A percentile compares a stretch with the other conserved stretches of the same genome.
Evolutionary conservation across 2,797 vertebrate genomes (phyloP).

Genomic region (Coendou prehensilis): DNA sequence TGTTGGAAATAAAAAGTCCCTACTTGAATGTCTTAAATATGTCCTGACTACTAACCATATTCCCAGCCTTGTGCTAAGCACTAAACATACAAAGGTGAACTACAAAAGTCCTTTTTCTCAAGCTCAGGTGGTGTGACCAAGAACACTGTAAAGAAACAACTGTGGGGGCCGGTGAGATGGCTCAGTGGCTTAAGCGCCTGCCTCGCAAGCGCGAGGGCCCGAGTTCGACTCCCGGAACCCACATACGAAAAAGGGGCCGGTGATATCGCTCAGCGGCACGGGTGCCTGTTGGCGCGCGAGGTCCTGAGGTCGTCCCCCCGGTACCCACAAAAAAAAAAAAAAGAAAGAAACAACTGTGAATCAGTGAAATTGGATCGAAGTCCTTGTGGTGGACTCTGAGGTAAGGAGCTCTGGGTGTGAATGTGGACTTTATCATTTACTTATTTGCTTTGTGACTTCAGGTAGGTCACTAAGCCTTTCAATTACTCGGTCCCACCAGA

Average conservation of each 20-base stretch:
- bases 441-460: background rate
- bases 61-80: background rate
- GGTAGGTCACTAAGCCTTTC: background rate
- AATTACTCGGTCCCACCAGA: background rate
- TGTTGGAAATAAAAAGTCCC: background rate
- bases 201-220: too few relatives aligned
- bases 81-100: background rate
- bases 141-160: background rate
- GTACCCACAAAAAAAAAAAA: too few relatives aligned
- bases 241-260: too few relatives aligned
- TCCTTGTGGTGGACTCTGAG: background rate
- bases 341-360: constrained; percentile 13
- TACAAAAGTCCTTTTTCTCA: background rate
- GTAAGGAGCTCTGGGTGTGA: background rate
- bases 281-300: too few relatives aligned
- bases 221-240: too few relatives aligned
- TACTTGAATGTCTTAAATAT: background rate
- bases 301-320: too few relatives aligned
- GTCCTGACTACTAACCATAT: background rate
- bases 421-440: background rate
- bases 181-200: too few relatives aligned
- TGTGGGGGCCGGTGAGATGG: too few relatives aligned
- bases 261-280: too few relatives aligned
- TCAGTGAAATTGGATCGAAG: background rate
- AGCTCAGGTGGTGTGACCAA: background rate